Evolutionary conservation across 1,140 invertebrate species (phyloP), one percentile per base, ranked within the genome.

Genomic region (silkworm (Bombyx mori)): DNA sequence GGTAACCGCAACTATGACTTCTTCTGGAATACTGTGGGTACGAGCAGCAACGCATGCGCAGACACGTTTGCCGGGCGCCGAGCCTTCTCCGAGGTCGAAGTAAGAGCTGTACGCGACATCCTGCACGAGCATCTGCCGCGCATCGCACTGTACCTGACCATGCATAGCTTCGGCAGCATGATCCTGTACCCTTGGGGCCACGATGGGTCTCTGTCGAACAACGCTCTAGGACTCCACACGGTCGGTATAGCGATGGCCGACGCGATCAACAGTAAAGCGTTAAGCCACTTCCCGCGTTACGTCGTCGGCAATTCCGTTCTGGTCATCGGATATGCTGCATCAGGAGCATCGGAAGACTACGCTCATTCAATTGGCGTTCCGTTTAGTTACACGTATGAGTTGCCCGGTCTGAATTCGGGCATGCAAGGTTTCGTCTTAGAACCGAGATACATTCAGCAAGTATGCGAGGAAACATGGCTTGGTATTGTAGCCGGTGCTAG

Each of bases 71-170:
- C 90, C 26, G 94, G 95, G 1, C 71, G 82, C 0, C 68, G 66
- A 4, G 66, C 92, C 1, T 94, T 94, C 69, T 95, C 94, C 0
- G 95, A 96, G 81, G 77, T 88, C 0, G 94, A 96, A 78, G 91
- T 91, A 0, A 74, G 71, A 26, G 87, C 90, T 8, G 76, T 94
- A 1, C 75, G 89, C 2, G 85, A 92, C 52, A 88, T 90, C 9
- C 61, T 92, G 0, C 56, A 80, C 6, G 63, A 79, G 2, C 63
- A 89, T 22, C 76, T 88, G 18, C 69, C 77, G 8, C 72, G 84
- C 3, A 76, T 91, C 2, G 89, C 90, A 59, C 72, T 90, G 42
- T 94, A 93, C 62, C 57, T 93, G 2, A 90, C 91, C 1, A 77
- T 93, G 45, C 93, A 94, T 52, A 89, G 90, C 48, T 90, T 85